phyloP scores from a whole-genome alignment of 2,888 invertebrate species.

The Campoplex capitator region DNA sequence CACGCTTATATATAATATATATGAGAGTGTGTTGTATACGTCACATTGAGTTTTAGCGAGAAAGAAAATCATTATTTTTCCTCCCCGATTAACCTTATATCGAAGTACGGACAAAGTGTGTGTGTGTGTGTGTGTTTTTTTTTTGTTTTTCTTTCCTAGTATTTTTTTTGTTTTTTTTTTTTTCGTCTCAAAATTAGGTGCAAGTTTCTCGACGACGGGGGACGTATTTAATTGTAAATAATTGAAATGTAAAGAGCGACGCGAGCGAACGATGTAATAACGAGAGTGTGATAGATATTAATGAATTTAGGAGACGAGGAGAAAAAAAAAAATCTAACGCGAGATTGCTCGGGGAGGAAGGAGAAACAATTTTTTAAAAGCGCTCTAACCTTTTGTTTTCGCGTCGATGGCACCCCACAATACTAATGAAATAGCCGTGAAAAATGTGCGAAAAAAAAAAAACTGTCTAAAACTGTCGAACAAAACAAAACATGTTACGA shows the following conservation, averaged over 20 bases:
- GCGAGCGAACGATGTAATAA: slow-evolving; percentile 22
- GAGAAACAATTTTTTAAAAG: not conserved
- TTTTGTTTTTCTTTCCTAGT: not conserved
- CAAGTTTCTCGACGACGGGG: slow-evolving; percentile 46
- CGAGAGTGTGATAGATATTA: slow-evolving; percentile 11
- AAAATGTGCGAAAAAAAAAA: slow-evolving; percentile 7
- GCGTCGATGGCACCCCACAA: slow-evolving; percentile 37
- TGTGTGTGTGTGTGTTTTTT: not conserved
- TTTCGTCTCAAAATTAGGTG: slow-evolving; percentile 24
- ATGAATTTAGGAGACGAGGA: not conserved
- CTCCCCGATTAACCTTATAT: slow-evolving; percentile 1
- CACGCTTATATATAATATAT: not conserved
- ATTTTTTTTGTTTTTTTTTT: not conserved
- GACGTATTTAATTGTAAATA: slow-evolving; percentile 51
- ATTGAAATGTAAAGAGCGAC: slow-evolving; percentile 34
- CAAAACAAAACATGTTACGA: slow-evolving; percentile 7
- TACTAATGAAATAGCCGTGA: slow-evolving; percentile 17
- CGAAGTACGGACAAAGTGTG: not conserved
- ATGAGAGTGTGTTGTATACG: slow-evolving; percentile 21
- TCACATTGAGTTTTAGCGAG: slow-evolving; percentile 57
- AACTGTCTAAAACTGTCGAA: slow-evolving; percentile 30
- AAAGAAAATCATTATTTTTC: slow-evolving; percentile 26
- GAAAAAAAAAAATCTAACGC: slow-evolving; percentile 3
- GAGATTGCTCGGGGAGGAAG: slow-evolving; percentile 39
- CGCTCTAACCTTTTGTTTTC: slow-evolving; percentile 36